Base-by-base conservation (phyloP, 2,113 vertebrate genomes). In the Mola mola region DNA sequence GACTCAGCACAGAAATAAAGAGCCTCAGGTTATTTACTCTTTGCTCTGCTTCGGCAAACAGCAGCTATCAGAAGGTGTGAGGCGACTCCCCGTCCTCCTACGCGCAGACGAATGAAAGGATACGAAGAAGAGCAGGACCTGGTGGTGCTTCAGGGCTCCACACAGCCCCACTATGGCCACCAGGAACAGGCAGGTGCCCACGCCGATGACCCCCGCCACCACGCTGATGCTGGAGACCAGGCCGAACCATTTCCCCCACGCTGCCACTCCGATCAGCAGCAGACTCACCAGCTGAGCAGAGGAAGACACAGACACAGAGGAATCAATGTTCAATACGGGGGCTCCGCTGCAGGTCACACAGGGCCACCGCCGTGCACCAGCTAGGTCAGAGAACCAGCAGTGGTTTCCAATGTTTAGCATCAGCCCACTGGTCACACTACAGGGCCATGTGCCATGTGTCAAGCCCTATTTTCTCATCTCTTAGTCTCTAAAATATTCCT, bases 101-200 rank as follows among this genome's bases (percentile, higher is more conserved):
- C n/a, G 4, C 29, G 4, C 29, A 26, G 16, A 22, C 25, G 31
- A 21, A 42, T 17, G 8, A 74, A 95, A 98, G 96, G 97, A 99
- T 99, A 99, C 97, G 61, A 99, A 99, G 92, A 99, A 99, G 0
- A 99, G 93, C 85, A 98, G 82, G 47, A 99, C 95, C 87, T 99
- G 97, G 68, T 99, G 95, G 85, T 99, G 97, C 72, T 94, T 96
- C 41, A 99, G 85, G 0, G 97, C 96, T 2, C 96, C 96, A 0
- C 96, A 95, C 63, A 99, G 88, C 12, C 97, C 97, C 0, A 96
- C 94, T 1, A 98, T 73, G 0, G 97, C 96, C 15, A 98, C 97
- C 28, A 99, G 61, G 86, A 99, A 94, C 19, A 99, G 91, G 89
- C 98, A 97, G 81, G 94, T 89, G 51, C 96, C 97, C 47, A 99